Conservation (phyloP, 1,140 invertebrate genomes). For the Olivierus martensii region DNA sequence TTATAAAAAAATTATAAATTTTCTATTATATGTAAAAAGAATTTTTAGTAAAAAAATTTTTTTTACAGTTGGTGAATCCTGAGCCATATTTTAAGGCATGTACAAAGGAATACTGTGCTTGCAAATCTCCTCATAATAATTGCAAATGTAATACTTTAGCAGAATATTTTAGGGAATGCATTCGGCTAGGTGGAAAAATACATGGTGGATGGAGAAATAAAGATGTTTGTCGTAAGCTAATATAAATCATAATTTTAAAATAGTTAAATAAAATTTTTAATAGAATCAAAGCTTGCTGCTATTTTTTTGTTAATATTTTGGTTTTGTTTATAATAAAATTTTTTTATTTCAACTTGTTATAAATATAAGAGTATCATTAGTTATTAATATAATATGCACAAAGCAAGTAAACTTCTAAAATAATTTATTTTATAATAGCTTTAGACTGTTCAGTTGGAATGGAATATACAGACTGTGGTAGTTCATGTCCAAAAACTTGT, state of each 20-base stretch:
- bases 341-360: no score
- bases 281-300: no score
- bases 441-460: constrained; percentile 17
- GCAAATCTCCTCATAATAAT: constrained; percentile 28
- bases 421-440: not conserved
- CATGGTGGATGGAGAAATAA: constrained; percentile 53
- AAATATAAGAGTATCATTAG: no score
- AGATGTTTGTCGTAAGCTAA: constrained; percentile 60
- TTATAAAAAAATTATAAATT: no score
- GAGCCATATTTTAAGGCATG: constrained; percentile 43
- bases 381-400: no score
- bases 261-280: no score
- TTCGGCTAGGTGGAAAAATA: constrained; percentile 42
- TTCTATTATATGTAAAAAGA: no score
- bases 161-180: constrained; percentile 60
- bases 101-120: constrained; percentile 61
- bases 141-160: constrained; percentile 62
- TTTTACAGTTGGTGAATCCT: constrained; percentile 33
- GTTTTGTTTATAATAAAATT: no score
- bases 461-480: constrained; percentile 25
- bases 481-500: constrained; percentile 28
- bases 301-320: no score
- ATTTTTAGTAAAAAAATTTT: no score
- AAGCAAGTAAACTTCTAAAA: no score
- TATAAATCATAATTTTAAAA: no score